Conservation (phyloP, 1,140 invertebrate species). For the Bombus huntii region DNA sequence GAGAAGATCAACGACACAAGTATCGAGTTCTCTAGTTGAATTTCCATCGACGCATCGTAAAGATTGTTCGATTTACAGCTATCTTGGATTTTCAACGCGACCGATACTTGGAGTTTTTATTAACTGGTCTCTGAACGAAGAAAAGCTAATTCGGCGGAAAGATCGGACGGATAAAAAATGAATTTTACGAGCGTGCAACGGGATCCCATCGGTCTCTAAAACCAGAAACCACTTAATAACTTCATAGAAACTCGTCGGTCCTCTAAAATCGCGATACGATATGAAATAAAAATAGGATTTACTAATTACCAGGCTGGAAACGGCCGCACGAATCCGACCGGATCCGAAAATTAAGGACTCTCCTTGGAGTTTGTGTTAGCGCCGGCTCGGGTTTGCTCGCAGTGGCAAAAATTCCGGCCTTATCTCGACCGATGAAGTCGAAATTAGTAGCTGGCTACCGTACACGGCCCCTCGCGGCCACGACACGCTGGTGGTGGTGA, state of each 20-base stretch:
- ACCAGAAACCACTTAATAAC: slow-evolving; percentile 13
- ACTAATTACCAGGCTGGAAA: slow-evolving; percentile 47
- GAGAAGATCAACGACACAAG: neutral
- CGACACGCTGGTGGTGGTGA: slow-evolving; percentile 25
- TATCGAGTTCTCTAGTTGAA: neutral
- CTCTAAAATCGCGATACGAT: slow-evolving; percentile 3
- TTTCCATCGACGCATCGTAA: neutral
- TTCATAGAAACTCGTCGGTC: neutral
- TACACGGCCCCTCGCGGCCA: slow-evolving; percentile 72
- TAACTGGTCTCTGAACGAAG: neutral
- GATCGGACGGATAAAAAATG: neutral
- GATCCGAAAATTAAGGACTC: slow-evolving; percentile 54
- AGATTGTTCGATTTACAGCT: too few species aligned
- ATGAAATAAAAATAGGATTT: neutral
- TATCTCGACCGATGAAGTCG: slow-evolving; percentile 81
- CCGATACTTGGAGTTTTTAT: neutral
- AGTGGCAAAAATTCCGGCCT: slow-evolving; percentile 79
- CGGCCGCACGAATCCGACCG: slow-evolving; percentile 17
- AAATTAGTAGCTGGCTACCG: slow-evolving; percentile 81
- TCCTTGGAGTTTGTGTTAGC: slow-evolving; percentile 26
- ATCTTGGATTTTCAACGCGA: too few species aligned
- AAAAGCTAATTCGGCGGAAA: neutral
- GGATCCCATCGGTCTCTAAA: too few species aligned
- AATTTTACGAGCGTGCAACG: neutral
- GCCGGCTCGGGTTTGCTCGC: slow-evolving; percentile 59